phyloP scores from a whole-genome alignment of 2,797 vertebrate genomes.

The Rhinatrema bivittatum region DNA sequence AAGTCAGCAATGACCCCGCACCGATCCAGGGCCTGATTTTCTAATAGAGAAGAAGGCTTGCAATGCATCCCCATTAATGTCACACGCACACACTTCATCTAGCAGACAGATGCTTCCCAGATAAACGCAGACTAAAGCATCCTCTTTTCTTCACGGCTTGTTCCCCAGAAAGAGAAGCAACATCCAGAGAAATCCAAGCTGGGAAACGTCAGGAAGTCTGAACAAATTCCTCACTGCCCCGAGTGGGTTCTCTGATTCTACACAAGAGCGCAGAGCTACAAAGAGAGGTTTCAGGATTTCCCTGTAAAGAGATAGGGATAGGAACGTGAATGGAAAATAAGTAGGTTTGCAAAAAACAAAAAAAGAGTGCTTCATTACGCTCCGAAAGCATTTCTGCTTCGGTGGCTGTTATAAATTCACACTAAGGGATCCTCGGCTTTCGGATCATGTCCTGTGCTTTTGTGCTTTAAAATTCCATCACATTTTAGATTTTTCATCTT shows the following conservation, averaged over 20 bases:
- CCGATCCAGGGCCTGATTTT: slow-evolving; percentile 16
- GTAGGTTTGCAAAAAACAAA: too few relatives aligned
- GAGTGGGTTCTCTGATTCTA: slow-evolving; percentile 63
- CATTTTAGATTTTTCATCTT: too few relatives aligned
- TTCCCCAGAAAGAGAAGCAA: slow-evolving; percentile 51
- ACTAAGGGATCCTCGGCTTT: too few relatives aligned
- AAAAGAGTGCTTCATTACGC: background rate
- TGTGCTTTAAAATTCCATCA: too few relatives aligned
- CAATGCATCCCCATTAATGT: slow-evolving; percentile 2
- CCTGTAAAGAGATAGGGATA: background rate
- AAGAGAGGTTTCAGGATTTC: slow-evolving; percentile 30
- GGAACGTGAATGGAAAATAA: slow-evolving; percentile 12
- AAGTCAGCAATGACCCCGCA: slow-evolving; percentile 39
- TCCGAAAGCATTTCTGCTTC: background rate
- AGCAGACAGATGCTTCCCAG: slow-evolving; percentile 39
- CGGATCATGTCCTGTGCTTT: too few relatives aligned
- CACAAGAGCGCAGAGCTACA: slow-evolving; percentile 31
- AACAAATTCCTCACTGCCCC: slow-evolving; percentile 53
- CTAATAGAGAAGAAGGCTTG: background rate
- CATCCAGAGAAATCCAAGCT: slow-evolving; percentile 55
- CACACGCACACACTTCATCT: background rate
- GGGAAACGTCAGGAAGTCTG: slow-evolving; percentile 46
- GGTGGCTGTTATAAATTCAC: slow-evolving; percentile 8
- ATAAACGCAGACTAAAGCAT: slow-evolving; percentile 38
- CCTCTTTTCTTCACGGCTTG: slow-evolving; percentile 38